phyloP scores from a whole-genome alignment of 2,113 vertebrate species.

The Myotis yumanensis region DNA sequence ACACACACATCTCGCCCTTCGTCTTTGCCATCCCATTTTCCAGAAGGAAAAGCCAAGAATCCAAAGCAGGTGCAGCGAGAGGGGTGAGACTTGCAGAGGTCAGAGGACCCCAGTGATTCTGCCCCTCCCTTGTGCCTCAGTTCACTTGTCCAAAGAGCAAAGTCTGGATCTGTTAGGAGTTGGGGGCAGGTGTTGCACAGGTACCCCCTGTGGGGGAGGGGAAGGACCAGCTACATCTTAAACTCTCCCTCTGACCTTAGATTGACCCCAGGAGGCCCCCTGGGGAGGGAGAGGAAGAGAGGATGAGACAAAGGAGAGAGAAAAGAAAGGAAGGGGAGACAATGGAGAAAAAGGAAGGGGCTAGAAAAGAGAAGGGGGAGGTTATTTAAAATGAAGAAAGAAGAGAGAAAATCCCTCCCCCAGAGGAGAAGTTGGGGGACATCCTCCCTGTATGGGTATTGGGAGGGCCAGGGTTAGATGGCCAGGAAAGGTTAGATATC shows the following conservation, averaged over 20 bases:
- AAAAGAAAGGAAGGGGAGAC: conserved; percentile 18
- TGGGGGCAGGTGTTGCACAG: neutral
- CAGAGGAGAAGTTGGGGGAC: neutral
- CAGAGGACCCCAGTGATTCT: neutral
- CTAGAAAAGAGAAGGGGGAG: neutral
- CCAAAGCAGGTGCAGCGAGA: neutral
- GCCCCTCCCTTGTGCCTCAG: neutral
- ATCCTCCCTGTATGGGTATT: no score
- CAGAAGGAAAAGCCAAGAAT: neutral
- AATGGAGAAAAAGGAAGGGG: conserved; percentile 33
- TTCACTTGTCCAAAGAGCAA: neutral
- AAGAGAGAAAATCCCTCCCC: neutral
- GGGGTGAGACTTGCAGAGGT: neutral
- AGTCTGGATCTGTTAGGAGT: neutral
- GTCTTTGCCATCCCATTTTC: neutral
- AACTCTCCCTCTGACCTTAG: neutral
- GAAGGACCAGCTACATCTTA: neutral
- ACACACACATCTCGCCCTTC: neutral
- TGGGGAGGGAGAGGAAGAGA: neutral
- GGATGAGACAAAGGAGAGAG: rapidly evolving
- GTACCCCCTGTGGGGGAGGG: neutral
- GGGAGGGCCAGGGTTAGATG: neutral
- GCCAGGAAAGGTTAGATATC: neutral
- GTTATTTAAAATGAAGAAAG: neutral
- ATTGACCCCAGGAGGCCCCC: neutral